phyloP scores from a whole-genome alignment of 1,140 invertebrate species.

The Drosophila micromelanica region DNA sequence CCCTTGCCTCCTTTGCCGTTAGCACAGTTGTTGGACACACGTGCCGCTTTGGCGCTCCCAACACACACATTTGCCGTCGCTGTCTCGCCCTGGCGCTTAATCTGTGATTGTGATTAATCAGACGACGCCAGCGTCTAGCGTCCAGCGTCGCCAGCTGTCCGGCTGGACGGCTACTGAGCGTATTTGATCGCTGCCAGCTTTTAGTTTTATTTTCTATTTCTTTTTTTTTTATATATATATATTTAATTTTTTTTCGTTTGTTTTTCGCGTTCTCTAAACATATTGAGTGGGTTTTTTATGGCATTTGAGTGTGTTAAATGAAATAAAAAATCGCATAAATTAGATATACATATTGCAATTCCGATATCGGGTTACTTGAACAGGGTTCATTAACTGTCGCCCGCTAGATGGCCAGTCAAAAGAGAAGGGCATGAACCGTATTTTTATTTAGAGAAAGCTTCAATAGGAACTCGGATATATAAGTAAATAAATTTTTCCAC shows the following conservation, averaged over 20 bases:
- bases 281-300: slow-evolving; percentile 72
- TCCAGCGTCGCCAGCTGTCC: slow-evolving; percentile 58
- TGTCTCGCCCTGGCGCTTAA: slow-evolving; percentile 67
- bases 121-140: slow-evolving; percentile 56
- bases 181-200: slow-evolving; percentile 64
- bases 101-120: slow-evolving; percentile 79
- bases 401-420: slow-evolving; percentile 39
- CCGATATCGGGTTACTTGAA: slow-evolving; percentile 76
- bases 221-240: slow-evolving; percentile 25
- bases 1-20: too few relatives aligned
- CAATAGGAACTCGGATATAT: slow-evolving; percentile 10
- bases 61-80: slow-evolving; percentile 12
- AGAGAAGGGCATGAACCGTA: slow-evolving; percentile 56
- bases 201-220: slow-evolving; percentile 42
- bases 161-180: slow-evolving; percentile 64
- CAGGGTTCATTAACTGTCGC: slow-evolving; percentile 71
- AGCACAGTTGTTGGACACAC: slow-evolving; percentile 29
- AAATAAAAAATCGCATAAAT: slow-evolving; percentile 78
- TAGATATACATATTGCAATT: slow-evolving; percentile 77
- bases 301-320: slow-evolving; percentile 71
- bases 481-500: slow-evolving; percentile 39
- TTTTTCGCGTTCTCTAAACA: slow-evolving; percentile 54
- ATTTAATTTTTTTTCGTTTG: slow-evolving; percentile 27
- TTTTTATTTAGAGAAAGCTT: slow-evolving; percentile 21
- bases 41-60: slow-evolving; percentile 44